Conservation (phyloP, 2,888 invertebrate genomes). For the Anoplius nigerrimus region DNA sequence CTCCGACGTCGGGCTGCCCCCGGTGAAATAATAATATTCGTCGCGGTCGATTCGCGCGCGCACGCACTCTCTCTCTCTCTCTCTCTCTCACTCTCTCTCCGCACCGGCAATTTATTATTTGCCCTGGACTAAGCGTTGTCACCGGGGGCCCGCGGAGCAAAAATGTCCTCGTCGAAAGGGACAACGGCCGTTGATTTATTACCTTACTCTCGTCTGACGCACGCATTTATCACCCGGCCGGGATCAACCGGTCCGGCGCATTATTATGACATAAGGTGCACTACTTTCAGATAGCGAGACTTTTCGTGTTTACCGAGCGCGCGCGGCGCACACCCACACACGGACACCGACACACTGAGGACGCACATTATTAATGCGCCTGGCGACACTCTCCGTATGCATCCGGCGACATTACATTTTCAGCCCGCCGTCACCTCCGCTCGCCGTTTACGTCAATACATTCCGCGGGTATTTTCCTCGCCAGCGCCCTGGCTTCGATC, state of each 20-base stretch:
- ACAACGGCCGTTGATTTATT: constrained; percentile 45
- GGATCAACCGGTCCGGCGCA: constrained; percentile 44
- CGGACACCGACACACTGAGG: too few species aligned
- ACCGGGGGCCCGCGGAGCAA: constrained; percentile 21
- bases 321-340: too few species aligned
- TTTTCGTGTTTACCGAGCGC: not conserved
- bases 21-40: not conserved
- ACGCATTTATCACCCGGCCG: constrained; percentile 48
- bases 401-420: too few species aligned
- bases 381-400: too few species aligned
- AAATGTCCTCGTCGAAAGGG: constrained; percentile 48
- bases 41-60: too few species aligned
- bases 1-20: not conserved
- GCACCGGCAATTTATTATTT: constrained; percentile 22
- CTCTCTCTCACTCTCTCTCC: too few species aligned
- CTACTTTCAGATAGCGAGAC: constrained; percentile 33
- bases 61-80: too few species aligned
- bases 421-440: too few species aligned
- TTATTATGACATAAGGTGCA: constrained; percentile 46
- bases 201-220: constrained; percentile 31
- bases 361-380: too few species aligned
- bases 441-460: too few species aligned
- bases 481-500: too few species aligned
- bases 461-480: too few species aligned
- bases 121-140: constrained; percentile 27